phyloP scores from a whole-genome alignment of 2,797 vertebrate species.

The Pteronotus mesoamericanus region DNA sequence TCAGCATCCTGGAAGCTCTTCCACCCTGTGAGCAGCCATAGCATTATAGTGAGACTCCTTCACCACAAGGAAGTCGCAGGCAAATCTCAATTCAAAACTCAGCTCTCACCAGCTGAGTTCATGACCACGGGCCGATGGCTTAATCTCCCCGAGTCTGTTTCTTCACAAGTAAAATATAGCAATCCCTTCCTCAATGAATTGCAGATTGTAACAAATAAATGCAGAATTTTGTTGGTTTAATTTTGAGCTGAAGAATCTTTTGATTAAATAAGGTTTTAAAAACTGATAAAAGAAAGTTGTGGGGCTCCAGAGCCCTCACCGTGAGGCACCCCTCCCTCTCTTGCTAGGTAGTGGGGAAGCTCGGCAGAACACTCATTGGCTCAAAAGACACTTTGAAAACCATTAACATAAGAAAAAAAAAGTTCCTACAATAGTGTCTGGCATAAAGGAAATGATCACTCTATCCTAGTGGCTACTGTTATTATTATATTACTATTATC shows the following conservation, averaged over 20 bases:
- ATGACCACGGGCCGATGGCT: neutral
- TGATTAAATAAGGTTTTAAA: neutral
- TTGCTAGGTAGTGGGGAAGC: neutral
- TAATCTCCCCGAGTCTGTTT: neutral
- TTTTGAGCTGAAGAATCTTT: constrained; percentile 16
- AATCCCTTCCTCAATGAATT: neutral
- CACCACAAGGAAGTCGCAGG: neutral
- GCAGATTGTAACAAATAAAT: neutral
- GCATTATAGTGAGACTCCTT: neutral
- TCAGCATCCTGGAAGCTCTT: neutral
- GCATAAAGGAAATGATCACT: neutral
- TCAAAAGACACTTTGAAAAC: neutral
- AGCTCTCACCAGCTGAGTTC: neutral
- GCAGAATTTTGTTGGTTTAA: neutral
- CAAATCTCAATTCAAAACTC: neutral
- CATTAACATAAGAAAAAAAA: neutral
- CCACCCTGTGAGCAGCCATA: neutral
- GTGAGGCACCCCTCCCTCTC: neutral
- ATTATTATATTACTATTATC: neutral
- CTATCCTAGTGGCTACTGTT: neutral
- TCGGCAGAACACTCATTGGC: neutral
- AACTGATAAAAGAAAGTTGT: neutral
- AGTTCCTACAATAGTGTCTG: neutral
- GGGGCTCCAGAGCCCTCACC: neutral
- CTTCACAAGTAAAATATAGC: neutral